Base-by-base conservation (phyloP, 2,888 invertebrate genomes). In the Drosophila mercatorum region DNA sequence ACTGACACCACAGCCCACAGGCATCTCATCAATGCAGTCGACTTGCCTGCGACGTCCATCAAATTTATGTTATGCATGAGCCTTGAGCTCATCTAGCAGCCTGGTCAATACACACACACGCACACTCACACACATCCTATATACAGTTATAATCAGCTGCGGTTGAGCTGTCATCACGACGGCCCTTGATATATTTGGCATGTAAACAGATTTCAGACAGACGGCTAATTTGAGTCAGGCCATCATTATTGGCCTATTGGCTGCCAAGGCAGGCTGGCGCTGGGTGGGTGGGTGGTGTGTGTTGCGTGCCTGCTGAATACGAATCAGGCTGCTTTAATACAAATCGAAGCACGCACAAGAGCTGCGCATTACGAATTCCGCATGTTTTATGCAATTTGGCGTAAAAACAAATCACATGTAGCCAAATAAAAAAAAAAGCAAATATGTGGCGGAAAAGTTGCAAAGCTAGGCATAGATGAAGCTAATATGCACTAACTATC, bases 401-500 rank as follows among this genome's bases (percentile, higher is more conserved):
- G 72, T 70, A 81, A 87, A 79, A 83, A 84, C 83, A 83, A 83
- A 83, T 86, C 87, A 74, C 71, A 78, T 72, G 75, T 65, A 73
- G 64, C 70, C 68, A 43, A 74, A 34, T 71, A 69, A 68, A 67
- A 66, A 11, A 26, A 22, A 22, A 22, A 12, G 11, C 34, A 51
- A 51, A 17, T 17, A 11, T 51, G 17, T 7, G 34, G 17, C 10
- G 34, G 17, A 22, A 51, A 22, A 51, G 34, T 22, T 5, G 17
- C 12, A 17, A 22, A 22, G 22, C 36, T 1, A 22, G 7, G 34
- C 3, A 7, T 34, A 51, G 34, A 12, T 34, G 34, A 51, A 36
- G 34, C 7, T 36, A 36, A 51, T 12, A 17, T 51, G 12, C 51
- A 36, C 51, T 51, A 36, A 51, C 43, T 17, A 7, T 8, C 17